These are phyloP conservation scores for Pygathrix nemaeus DNA, from an alignment of 2,113 vertebrate genomes.

Conservation along the genomic window DNA sequence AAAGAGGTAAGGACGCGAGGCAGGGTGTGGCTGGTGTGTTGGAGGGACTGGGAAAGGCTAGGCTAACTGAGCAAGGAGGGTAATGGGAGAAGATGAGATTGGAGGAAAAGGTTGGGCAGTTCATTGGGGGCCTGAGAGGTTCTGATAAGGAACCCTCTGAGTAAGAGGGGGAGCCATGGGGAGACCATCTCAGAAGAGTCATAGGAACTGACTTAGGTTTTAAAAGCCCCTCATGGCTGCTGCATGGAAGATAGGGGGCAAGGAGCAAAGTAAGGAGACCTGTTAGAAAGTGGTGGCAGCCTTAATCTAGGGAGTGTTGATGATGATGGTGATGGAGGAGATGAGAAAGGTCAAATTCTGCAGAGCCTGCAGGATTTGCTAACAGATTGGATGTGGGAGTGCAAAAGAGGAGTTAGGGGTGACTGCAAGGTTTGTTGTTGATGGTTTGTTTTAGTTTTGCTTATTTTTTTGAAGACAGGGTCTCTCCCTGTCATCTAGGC, in stretches of 20 bases:
- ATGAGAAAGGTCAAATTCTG: background rate
- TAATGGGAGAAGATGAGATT: background rate
- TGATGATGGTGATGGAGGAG: background rate
- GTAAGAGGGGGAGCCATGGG: too few relatives aligned
- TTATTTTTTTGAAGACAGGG: too few relatives aligned
- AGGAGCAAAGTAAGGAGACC: background rate
- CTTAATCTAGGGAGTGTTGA: too few relatives aligned
- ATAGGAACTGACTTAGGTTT: background rate
- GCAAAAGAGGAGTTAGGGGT: background rate
- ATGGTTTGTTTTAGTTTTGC: too few relatives aligned
- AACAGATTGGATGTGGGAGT: too few relatives aligned
- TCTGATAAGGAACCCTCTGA: background rate
- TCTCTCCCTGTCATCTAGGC: too few relatives aligned
- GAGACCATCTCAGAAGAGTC: background rate
- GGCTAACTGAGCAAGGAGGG: too few relatives aligned
- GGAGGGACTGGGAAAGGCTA: background rate
- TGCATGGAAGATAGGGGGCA: background rate
- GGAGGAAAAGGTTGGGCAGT: background rate
- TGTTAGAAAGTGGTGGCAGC: fast-evolving
- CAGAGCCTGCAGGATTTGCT: background rate
- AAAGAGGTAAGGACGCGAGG: fast-evolving
- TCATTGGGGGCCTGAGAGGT: background rate
- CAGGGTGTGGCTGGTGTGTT: fast-evolving
- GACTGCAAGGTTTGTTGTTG: background rate
- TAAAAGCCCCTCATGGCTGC: background rate